Evolutionary conservation across 2,113 vertebrate species (phyloP), one percentile per base, ranked within the genome.

Genomic region (Lathamus discolor): DNA sequence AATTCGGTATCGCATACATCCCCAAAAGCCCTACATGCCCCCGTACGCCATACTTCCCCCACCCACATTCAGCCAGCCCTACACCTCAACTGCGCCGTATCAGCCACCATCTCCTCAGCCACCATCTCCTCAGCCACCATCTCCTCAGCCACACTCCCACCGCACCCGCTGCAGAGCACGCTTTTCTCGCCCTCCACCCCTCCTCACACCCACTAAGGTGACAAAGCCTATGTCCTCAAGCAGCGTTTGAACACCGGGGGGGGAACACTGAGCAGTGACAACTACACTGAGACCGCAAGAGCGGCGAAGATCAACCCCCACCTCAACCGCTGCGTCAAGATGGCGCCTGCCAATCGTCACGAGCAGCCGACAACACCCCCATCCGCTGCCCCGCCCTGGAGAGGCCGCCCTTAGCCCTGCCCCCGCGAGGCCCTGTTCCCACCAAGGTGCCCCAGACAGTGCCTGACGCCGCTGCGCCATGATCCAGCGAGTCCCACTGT

Each of bases 241-340:
- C 44, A 23, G 23, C 7, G 24, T 10, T n/a, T 22, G 22, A 13
- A 5, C 35, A 35, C 29, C 6, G 19, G 2, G 2, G 18, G 6
- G 6, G 29, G 48, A 55, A 19, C 15, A 6, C 2, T 2, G 14
- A 23, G 4, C 33, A 3, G 7, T 0, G 2, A 11, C 20, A 6
- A 5, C 24, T 4, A 1, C 6, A 2, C 4, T 0, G 3, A 5
- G 7, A 11, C 3, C 39, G 3, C 15, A 5, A 5, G 2, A 4
- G 12, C 13, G 4, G 6, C 5, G 22, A 66, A 19, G 2, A 9
- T 1, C 10, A 28, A 13, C 4, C 6, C 2, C 17, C 22, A 0
- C 4, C 6, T 6, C 46, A 1, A 1, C n/a, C 17, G 2, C 20
- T 17, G 7, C 57, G 35, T 4, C 77, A 77, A 66, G 8, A 72